Base-by-base conservation (phyloP, 2,797 vertebrate genomes). In the Melanotaenia boesemani region DNA sequence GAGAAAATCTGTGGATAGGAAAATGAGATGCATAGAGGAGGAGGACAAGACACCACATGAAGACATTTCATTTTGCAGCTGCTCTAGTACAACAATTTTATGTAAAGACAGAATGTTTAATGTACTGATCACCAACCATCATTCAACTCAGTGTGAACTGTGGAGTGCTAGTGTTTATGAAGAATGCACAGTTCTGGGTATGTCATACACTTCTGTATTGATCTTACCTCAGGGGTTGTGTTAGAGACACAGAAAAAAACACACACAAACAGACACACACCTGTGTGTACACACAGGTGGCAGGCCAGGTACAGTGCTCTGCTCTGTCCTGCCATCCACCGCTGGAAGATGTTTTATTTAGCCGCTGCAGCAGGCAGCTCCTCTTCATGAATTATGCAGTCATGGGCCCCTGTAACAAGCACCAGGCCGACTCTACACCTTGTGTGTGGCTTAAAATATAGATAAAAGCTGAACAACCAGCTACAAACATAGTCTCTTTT, bases 391-490 rank as follows among this genome's bases (percentile, higher is more conserved):
- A 97, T 97, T 94, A 97, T 97, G 96, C 94, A 97, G 91, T 74
- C 54, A 86, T 85, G 91, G 95, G 93, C 89, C 94, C 95, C 94
- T 95, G 95, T 96, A 97, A 97, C 96, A 96, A 95, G 95, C 96
- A 95, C 93, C 95, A 92, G 95, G 95, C 95, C 93, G 93, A 94
- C 95, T 96, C 95, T 95, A 96, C 96, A 97, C 96, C 96, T 97
- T 96, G 95, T 96, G 96, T 97, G 96, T 95, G 96, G 95, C 95
- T 97, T 98, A 96, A 98, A 98, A 98, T 97, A 98, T 98, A 97
- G 96, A 97, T 97, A 97, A 97, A 97, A 98, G 96, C 95, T 94
- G 94, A 96, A 96, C 96, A 96, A 95, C 85, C 86, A 91, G 95
- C 95, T 96, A 96, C 96, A 97, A 96, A 97, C 95, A 93, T 59